Percentiles rank a stretch among this genome's conserved stretches.
Conservation (phyloP, 2,113 vertebrate species). For the Rhinichthys klamathensis region DNA sequence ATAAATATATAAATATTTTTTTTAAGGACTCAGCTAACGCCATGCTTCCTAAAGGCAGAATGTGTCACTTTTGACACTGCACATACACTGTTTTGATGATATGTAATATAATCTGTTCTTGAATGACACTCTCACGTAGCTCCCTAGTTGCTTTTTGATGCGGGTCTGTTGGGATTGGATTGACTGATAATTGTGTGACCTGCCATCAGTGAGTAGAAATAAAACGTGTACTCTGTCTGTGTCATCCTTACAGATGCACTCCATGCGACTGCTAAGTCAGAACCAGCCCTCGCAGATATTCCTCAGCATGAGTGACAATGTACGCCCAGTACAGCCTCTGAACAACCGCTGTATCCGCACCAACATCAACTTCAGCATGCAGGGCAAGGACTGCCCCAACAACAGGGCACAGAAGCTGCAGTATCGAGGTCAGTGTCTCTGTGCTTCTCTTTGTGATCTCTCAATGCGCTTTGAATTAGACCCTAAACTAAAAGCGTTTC, state of each 20-base stretch:
- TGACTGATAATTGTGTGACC: constrained; percentile 27
- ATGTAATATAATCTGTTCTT: constrained; percentile 10
- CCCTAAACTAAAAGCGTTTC: neutral
- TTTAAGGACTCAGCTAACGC: neutral
- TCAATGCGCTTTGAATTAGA: neutral
- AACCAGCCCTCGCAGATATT: constrained; percentile 99
- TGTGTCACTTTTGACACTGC: constrained; percentile 2
- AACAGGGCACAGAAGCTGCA: constrained; percentile 98
- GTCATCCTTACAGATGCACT: constrained; percentile 86
- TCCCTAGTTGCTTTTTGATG: neutral
- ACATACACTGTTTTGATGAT: constrained; percentile 8
- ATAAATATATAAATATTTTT: neutral
- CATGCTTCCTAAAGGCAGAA: neutral
- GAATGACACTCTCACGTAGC: constrained; percentile 14
- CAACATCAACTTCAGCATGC: constrained; percentile 99
- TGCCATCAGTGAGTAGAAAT: neutral
- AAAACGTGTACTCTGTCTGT: neutral
- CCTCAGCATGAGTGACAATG: constrained; percentile 99
- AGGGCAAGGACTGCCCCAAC: constrained; percentile 98
- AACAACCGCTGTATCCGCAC: constrained; percentile 99
- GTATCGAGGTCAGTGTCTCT: constrained; percentile 83
- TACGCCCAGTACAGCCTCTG: constrained; percentile 94
- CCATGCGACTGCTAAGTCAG: constrained; percentile 96
- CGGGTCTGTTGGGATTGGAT: neutral
- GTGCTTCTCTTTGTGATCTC: neutral